Evolutionary conservation across 2,797 vertebrate genomes (phyloP).

Genomic region (Labeo calbasu): DNA sequence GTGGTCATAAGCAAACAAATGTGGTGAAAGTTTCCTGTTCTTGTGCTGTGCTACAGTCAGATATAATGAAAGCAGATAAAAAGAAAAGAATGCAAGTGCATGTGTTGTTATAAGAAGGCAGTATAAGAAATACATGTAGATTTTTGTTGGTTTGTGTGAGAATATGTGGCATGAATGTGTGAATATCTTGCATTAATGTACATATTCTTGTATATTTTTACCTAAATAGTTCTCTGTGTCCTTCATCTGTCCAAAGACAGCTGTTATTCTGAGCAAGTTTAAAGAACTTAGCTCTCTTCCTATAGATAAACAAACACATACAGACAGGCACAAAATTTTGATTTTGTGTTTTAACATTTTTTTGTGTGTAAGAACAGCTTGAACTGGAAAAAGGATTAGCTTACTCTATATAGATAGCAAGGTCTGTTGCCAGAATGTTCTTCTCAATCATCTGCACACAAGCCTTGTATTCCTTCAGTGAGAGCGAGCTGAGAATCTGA

Average conservation of each 20-base stretch:
- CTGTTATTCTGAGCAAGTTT: conserved; percentile 58
- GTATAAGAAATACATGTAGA: neutral
- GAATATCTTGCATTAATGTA: neutral
- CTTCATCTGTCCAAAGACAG: conserved; percentile 67
- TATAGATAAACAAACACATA: conserved; percentile 30
- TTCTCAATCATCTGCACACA: conserved; percentile 68
- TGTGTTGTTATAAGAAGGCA: neutral
- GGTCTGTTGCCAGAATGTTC: conserved; percentile 69
- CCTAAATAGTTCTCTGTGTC: conserved; percentile 67
- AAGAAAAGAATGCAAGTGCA: neutral
- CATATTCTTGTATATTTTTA: conserved; percentile 37
- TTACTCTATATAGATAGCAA: conserved; percentile 68
- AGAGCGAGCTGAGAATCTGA: conserved; percentile 68
- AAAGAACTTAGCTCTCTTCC: conserved; percentile 65
- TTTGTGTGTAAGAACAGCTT: neutral
- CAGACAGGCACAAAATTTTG: neutral
- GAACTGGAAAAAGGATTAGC: neutral
- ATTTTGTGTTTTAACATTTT: neutral
- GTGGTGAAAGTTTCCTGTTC: conserved; percentile 26
- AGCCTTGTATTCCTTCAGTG: conserved; percentile 61
- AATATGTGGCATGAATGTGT: neutral
- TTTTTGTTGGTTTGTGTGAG: neutral
- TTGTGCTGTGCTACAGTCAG: neutral
- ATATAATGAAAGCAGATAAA: neutral
- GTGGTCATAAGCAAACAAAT: conserved; percentile 9